A percentile compares a stretch with the other conserved stretches of the same genome.
Conservation (phyloP, 2,888 invertebrate species). For the Drosophila macrothrix region DNA sequence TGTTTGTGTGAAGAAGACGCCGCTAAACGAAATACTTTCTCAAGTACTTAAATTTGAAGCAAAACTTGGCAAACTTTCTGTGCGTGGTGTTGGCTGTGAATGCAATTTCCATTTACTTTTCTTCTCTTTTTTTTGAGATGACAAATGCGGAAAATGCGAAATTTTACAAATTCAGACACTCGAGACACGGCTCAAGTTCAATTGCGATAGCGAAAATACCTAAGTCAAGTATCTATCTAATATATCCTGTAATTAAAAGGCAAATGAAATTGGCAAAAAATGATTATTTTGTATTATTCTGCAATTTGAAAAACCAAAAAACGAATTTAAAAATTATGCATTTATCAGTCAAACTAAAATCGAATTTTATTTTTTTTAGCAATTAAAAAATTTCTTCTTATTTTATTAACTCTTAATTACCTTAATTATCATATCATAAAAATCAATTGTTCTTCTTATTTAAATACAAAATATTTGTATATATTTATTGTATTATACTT, state of each 20-base stretch:
- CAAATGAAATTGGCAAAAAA: neutral
- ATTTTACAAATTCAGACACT: neutral
- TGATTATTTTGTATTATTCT: neutral
- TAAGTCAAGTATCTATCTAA: neutral
- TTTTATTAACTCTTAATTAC: neutral
- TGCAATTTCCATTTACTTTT: slow-evolving; percentile 70
- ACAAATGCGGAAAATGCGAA: slow-evolving; percentile 22
- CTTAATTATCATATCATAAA: neutral
- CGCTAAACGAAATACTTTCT: slow-evolving; percentile 68
- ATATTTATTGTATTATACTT: too few species aligned
- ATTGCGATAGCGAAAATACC: neutral
- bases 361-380: neutral
- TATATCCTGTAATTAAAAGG: neutral
- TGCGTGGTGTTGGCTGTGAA: slow-evolving; percentile 49
- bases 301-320: neutral
- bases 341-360: neutral
- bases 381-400: neutral
- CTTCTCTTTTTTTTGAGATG: neutral
- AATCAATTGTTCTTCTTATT: neutral
- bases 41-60: slow-evolving; percentile 68
- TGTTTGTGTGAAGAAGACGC: slow-evolving; percentile 10
- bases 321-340: too few species aligned
- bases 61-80: slow-evolving; percentile 64
- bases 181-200: neutral
- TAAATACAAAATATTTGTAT: too few species aligned